A percentile compares a stretch with the other conserved stretches of the same genome.
phyloP scores from a whole-genome alignment of 2,888 invertebrate genomes.

The Charanyca ferruginea region DNA sequence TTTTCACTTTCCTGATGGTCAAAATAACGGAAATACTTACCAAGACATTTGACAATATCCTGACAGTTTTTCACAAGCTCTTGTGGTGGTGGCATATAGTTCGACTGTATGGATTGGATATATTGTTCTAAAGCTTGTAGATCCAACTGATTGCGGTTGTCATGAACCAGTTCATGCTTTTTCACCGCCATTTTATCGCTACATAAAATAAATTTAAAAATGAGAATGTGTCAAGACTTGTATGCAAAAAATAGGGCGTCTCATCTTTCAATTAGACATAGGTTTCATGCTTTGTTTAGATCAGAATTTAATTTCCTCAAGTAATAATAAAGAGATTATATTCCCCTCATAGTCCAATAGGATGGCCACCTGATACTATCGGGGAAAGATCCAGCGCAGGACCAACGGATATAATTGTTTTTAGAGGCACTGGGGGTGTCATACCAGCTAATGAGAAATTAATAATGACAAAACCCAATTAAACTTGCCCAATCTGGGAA shows the following conservation, averaged over 20 bases:
- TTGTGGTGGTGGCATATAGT: conserved; percentile 80
- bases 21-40: conserved; percentile 73
- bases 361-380: no score
- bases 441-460: no score
- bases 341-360: no score
- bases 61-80: conserved; percentile 87
- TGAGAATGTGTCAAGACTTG: conserved; percentile 9
- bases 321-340: no score
- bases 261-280: conserved; percentile 19
- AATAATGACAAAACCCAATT: no score
- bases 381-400: no score
- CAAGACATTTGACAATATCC: conserved; percentile 88
- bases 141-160: conserved; percentile 83
- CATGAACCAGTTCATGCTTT: conserved; percentile 90
- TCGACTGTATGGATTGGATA: conserved; percentile 85
- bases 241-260: conserved; percentile 4
- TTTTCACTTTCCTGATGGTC: neutral
- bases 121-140: conserved; percentile 83
- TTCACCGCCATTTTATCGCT: conserved; percentile 90
- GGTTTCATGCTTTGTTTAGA: neutral
- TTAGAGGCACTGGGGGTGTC: no score
- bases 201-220: conserved; percentile 1
- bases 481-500: no score
- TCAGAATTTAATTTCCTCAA: no score
- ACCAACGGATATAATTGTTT: no score